Base-by-base conservation (phyloP, 2,888 invertebrate genomes). In the Tiliacea citrago region DNA sequence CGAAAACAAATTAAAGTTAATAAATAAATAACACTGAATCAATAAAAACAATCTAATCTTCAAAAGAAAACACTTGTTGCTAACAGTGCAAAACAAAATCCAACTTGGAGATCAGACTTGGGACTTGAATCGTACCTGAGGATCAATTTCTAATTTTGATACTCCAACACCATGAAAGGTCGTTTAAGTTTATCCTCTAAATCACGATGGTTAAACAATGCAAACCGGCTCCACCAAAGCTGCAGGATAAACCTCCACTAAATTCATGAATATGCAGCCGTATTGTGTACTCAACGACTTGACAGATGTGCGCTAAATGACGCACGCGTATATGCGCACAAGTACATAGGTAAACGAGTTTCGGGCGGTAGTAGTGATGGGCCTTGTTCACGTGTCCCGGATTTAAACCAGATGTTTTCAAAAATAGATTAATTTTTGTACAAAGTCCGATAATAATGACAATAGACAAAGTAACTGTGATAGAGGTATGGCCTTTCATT, bases 231-330 rank as follows among this genome's bases (percentile, higher is more conserved):
- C 21, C 10, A 42, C n/a, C 12, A 68, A 63, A 67, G 66, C 61
- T 55, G 21, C 8, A 49, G 29, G 63, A 73, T 84, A 58, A 84
- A 12, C 65, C 29, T 55, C 35, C 7, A 77, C 73, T 78, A 68
- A 78, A 72, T 77, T 79, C 39, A 79, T 75, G 66, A 67, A 74
- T 75, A 74, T 73, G 77, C 61, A 68, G 67, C 63, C 73, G 60
- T 75, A 70, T 58, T 83, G 74, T 83, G 75, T 79, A 66, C 58
- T 63, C 58, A 66, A 77, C 58, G 29, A 75, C 67, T 88, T 89
- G 80, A 85, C 88, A 82, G 77, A 79, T 85, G 86, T 72, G 63
- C 75, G 82, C 68, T 89, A 89, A 89, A 83, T 82, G 86, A 80
- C 55, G 61, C 67, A 75, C 55, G 77, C 75, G 79, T 70, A 73